Evolutionary conservation across 1,140 invertebrate species (phyloP), one percentile per base, ranked within the genome.

Genomic region (Trinorchestia longiramus): DNA sequence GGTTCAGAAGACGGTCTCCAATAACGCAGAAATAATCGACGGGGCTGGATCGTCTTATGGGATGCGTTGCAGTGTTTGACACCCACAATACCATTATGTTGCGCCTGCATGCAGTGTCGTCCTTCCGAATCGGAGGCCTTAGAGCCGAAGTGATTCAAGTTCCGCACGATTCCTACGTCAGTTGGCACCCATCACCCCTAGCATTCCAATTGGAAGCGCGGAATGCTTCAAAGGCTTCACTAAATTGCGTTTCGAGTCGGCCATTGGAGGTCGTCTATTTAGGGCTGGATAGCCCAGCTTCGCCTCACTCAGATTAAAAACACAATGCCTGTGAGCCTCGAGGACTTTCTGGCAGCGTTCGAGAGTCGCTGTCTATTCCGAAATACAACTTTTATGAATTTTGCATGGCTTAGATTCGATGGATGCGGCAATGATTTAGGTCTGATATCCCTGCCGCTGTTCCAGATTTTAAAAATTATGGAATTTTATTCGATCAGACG

Each of bases 221-320:
- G 92, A 94, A 94, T 94, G 92, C 92, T 47, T 94, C 92, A 94
- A 94, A 94, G 92, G 92, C 92, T 47, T 47, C 44, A 45, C 92
- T 44, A 94, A 94, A 94, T 94, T 94, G 92, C 92, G 44, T 94
- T 94, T 94, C 41, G 41, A 90, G 88, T 41, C 92, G 44, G 92
- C 92, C 47, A 94, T 94, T 94, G 92, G 44, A 43, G 92, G 92
- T 94, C 92, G 43, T 94, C 92, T 94, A 47, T 94, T 45, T 94
- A 94, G 44, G 92, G 43, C 40, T 45, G 43, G 92, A 94, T 94
- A 94, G 92, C 36, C 92, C 11, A n/a, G 44, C 92, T 94, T 47
- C 43, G 92, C 92, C 47, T 44, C 92, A 42, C 92, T 94, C 92
- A 94, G 92, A 94, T 94, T 94, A 94, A 94, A 94, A 94, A 94